A percentile compares a stretch with the other conserved stretches of the same genome.
Conservation (phyloP, 2,888 invertebrate genomes). For the Phytoseiulus persimilis region DNA sequence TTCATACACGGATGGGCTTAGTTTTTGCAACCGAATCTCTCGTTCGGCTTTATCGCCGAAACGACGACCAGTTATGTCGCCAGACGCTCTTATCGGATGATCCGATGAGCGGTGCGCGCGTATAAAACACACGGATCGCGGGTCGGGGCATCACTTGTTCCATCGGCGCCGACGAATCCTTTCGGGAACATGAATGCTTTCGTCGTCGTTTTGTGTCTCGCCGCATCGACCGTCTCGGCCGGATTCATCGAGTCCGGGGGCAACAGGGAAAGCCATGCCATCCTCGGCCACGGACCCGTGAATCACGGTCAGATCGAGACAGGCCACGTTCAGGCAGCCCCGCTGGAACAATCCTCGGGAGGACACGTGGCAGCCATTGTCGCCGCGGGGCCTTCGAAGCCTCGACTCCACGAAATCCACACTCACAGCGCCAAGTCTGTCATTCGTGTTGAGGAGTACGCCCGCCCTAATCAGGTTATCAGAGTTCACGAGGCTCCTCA, state of each 20-base stretch:
- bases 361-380: not conserved
- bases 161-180: not conserved
- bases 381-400: not conserved
- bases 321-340: not conserved
- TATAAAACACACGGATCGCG: slow-evolving; percentile 27
- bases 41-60: not conserved
- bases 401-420: slow-evolving; percentile 33
- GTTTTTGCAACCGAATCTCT: not conserved
- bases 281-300: not conserved
- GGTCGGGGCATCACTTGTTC: slow-evolving; percentile 14
- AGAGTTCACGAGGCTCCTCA: slow-evolving; percentile 29
- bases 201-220: slow-evolving; percentile 11
- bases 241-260: not conserved
- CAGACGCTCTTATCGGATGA: not conserved
- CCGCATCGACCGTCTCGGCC: not conserved
- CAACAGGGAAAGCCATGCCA: not conserved
- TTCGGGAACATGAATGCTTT: slow-evolving; percentile 6
- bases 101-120: not conserved
- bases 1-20: not conserved
- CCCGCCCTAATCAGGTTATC: slow-evolving; percentile 19
- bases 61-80: not conserved
- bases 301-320: not conserved
- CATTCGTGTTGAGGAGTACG: slow-evolving; percentile 21
- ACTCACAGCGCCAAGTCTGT: slow-evolving; percentile 15
- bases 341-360: not conserved